Evolutionary conservation across 2,888 invertebrate genomes (phyloP).

Genomic region (Pristionchus fissidentatus): DNA sequence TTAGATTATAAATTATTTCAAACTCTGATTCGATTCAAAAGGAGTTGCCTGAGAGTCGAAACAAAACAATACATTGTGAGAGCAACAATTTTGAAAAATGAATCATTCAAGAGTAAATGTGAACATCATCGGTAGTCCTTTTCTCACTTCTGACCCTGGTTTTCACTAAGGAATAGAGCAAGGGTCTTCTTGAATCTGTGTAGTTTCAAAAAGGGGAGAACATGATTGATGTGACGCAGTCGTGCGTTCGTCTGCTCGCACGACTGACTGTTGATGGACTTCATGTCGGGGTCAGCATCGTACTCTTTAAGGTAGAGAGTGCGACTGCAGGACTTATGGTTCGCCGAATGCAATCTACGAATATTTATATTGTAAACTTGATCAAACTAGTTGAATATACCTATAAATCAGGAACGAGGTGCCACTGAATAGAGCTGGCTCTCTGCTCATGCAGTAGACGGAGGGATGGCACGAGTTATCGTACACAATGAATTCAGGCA

Average conservation of each 20-base stretch:
- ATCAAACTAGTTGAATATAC: background rate
- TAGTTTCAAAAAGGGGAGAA: background rate
- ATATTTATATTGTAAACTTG: background rate
- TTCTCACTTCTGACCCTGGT: too few relatives aligned
- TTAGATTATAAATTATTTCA: too few relatives aligned
- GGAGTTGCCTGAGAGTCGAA: too few relatives aligned
- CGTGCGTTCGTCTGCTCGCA: background rate
- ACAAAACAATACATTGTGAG: too few relatives aligned
- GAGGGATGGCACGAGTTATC: background rate
- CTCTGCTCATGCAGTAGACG: background rate
- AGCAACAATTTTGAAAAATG: too few relatives aligned
- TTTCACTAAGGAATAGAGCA: background rate
- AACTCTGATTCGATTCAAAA: too few relatives aligned
- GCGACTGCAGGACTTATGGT: slow-evolving; percentile 7
- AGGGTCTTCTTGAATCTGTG: background rate
- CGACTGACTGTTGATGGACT: background rate
- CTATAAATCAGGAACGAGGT: background rate
- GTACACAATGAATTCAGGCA: background rate
- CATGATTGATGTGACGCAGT: background rate
- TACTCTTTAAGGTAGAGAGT: background rate
- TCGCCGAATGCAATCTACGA: background rate
- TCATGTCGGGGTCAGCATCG: background rate
- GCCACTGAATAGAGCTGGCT: background rate
- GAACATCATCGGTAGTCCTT: too few relatives aligned
- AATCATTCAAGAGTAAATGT: too few relatives aligned